Evolutionary conservation across 2,113 vertebrate genomes (phyloP), one percentile per base, ranked within the genome.

Genomic region (Psittacula cyanocephala): DNA sequence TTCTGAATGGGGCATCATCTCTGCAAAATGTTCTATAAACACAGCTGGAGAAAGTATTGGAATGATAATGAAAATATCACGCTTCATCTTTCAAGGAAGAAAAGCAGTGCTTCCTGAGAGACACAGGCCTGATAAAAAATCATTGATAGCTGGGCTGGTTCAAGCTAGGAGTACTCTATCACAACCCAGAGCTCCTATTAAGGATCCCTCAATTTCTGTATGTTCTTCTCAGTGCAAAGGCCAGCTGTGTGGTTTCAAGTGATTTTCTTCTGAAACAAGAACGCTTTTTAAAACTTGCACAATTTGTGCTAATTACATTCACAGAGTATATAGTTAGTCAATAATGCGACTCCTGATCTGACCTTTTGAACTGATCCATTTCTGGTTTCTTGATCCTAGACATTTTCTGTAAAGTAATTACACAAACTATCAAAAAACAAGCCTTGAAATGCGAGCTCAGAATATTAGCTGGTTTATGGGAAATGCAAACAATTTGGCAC

Each of bases 311-410:
- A 91, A 95, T 85, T 85, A 75, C 53, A 83, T 85, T 92, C 81
- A 83, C 46, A 53, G 60, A 88, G 52, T 81, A 75, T 43, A 82
- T 86, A 70, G 3, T 18, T 57, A 89, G 89, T 95, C 64, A 72
- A 93, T 95, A 96, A 62, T 47, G 43, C 63, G 88, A 89, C 91
- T 91, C 85, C 70, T 93, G 75, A 49, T 13, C 49, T 85, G 86
- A 89, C 89, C 80, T 87, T 93, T 93, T 39, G 50, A 81, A 79
- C 47, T 12, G 63, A 92, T 84, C 17, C 44, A 85, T 89, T 89
- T 88, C 71, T 91, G 46, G 31, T 83, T 91, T 93, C 81, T 91
- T 90, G 79, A 88, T 81, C 43, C 67, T 49, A 71, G 78, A 64
- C 27, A 41, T 72, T 89, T 81, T 89, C 78, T 87, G 68, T 65